phyloP scores from a whole-genome alignment of 2,888 invertebrate genomes.

The Morpho deidamia region DNA sequence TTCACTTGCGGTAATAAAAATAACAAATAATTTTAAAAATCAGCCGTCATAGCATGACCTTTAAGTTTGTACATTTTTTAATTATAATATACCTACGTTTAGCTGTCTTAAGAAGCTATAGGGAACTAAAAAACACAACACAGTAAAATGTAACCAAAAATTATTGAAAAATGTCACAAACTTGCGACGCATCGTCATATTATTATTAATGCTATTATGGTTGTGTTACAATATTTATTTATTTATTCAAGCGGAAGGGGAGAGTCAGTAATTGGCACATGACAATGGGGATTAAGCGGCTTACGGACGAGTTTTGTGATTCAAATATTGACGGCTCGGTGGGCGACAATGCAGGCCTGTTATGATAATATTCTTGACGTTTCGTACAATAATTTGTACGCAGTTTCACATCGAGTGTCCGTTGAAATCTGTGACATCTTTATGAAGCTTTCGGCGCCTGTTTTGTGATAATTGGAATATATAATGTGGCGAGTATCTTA shows the following conservation, averaged over 20 bases:
- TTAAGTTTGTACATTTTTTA: too few relatives aligned
- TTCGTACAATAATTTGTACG: slow-evolving; percentile 59
- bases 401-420: slow-evolving; percentile 39
- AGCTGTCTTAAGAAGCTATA: too few relatives aligned
- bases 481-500: slow-evolving; percentile 32
- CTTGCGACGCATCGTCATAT: slow-evolving; percentile 30
- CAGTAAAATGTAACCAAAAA: background rate
- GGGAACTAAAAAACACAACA: too few relatives aligned
- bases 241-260: slow-evolving; percentile 75
- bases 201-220: slow-evolving; percentile 35
- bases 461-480: slow-evolving; percentile 40
- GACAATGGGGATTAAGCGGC: slow-evolving; percentile 73
- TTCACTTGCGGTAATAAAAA: too few relatives aligned
- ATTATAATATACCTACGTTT: too few relatives aligned
- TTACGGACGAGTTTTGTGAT: slow-evolving; percentile 70
- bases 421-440: slow-evolving; percentile 30
- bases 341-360: slow-evolving; percentile 66
- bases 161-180: slow-evolving; percentile 5
- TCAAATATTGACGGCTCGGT: slow-evolving; percentile 61
- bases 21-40: too few relatives aligned
- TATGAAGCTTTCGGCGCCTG: slow-evolving; percentile 29
- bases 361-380: slow-evolving; percentile 69
- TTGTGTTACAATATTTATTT: slow-evolving; percentile 65
- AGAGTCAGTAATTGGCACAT: slow-evolving; percentile 70
- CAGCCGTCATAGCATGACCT: too few relatives aligned